Percentiles rank a stretch among this genome's conserved stretches.
These are phyloP conservation scores for Eucriotettix oculatus DNA, from an alignment of 2,888 invertebrate species.

Conservation along the genomic window DNA sequence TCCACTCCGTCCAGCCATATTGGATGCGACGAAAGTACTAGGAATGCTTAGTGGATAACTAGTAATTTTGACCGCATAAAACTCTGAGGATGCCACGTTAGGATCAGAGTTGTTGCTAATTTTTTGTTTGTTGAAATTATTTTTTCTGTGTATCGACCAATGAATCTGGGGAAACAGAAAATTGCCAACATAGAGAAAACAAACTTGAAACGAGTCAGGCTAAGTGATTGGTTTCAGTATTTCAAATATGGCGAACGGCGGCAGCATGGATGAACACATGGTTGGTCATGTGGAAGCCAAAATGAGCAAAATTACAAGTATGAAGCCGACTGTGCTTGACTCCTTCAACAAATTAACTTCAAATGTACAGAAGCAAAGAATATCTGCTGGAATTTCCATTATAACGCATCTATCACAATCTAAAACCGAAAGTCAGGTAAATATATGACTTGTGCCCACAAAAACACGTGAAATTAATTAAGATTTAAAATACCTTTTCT, in stretches of 20 bases:
- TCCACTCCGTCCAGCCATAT: slow-evolving; percentile 81
- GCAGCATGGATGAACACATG: neutral
- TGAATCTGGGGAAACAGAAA: neutral
- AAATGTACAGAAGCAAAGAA: slow-evolving; percentile 24
- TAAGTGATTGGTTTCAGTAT: neutral
- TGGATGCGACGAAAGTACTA: slow-evolving; percentile 31
- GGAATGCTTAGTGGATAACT: slow-evolving; percentile 1
- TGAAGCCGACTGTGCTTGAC: slow-evolving; percentile 22
- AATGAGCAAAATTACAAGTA: slow-evolving; percentile 13
- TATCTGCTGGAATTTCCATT: slow-evolving; percentile 26
- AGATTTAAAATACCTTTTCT: neutral
- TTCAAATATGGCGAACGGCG: neutral
- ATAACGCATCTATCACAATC: slow-evolving; percentile 26
- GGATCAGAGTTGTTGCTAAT: neutral
- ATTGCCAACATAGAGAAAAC: neutral
- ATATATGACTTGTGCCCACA: neutral
- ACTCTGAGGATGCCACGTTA: neutral
- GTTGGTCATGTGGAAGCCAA: neutral
- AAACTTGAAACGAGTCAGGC: neutral
- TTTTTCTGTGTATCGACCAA: neutral
- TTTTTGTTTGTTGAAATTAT: neutral
- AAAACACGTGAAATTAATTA: neutral
- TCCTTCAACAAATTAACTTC: slow-evolving; percentile 27
- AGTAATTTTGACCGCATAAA: neutral
- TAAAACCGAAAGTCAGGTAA: slow-evolving; percentile 10